Evolutionary conservation across 2,113 vertebrate species (phyloP).

Genomic region (Otis tarda): DNA sequence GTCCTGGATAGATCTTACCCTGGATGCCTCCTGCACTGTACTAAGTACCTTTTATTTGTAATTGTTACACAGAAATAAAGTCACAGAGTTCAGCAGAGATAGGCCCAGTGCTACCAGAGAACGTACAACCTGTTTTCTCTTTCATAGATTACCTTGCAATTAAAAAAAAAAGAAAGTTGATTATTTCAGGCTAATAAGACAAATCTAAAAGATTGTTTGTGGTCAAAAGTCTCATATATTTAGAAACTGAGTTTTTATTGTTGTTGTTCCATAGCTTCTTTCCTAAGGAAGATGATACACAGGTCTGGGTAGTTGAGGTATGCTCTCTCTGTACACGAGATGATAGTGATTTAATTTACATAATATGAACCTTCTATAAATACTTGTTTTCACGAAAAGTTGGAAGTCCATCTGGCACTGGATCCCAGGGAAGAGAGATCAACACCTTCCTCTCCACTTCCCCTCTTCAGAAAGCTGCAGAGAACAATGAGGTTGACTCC

Average conservation of each 20-base stretch:
- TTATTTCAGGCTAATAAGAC: not conserved
- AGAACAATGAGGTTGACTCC: no score
- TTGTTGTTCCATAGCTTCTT: not conserved
- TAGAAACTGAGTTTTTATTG: not conserved
- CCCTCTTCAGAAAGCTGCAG: no score
- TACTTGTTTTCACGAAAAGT: not conserved
- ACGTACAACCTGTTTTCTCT: fast-evolving
- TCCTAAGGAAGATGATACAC: not conserved
- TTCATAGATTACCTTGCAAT: not conserved
- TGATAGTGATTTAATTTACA: not conserved
- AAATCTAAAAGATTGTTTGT: not conserved
- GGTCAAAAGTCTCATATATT: not conserved
- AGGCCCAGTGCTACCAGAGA: not conserved
- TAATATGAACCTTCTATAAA: not conserved
- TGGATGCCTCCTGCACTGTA: not conserved
- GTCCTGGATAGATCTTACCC: not conserved
- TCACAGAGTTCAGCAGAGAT: not conserved
- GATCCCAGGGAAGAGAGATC: no score
- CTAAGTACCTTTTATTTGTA: not conserved
- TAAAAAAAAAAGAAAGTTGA: not conserved
- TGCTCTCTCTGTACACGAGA: not conserved
- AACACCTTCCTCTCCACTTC: no score
- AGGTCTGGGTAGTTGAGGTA: not conserved
- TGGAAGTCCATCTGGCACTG: not conserved
- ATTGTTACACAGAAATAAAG: not conserved